A percentile compares a stretch with the other conserved stretches of the same genome.
Evolutionary conservation across 2,888 invertebrate genomes (phyloP).

Genomic region (Athripsodes cinereus): DNA sequence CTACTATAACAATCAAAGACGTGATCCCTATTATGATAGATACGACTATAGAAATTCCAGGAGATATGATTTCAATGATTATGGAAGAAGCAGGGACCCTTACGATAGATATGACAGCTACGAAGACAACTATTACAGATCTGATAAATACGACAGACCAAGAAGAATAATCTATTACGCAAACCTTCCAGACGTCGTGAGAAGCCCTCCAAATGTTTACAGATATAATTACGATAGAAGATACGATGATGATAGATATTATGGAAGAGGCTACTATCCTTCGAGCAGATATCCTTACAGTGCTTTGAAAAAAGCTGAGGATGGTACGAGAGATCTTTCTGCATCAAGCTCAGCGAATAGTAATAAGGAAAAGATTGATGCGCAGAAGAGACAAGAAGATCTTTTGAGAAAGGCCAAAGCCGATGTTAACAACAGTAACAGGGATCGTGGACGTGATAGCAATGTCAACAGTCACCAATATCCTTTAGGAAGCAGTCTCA

Average conservation of each 20-base stretch:
- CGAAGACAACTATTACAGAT: conserved; percentile 32
- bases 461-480: conserved; percentile 48
- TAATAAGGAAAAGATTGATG: conserved; percentile 44
- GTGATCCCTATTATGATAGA: conserved; percentile 40
- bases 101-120: conserved; percentile 39
- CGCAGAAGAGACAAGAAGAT: conserved; percentile 38
- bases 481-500: conserved; percentile 16
- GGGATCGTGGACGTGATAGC: conserved; percentile 29
- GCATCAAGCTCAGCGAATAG: conserved; percentile 39
- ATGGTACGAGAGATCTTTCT: conserved; percentile 43
- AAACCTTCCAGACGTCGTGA: conserved; percentile 61
- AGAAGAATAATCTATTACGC: conserved; percentile 66
- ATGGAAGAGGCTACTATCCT: conserved; percentile 24
- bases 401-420: conserved; percentile 41
- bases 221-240: conserved; percentile 37
- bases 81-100: conserved; percentile 37
- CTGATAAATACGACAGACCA: conserved; percentile 48
- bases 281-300: conserved; percentile 40
- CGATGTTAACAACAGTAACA: conserved; percentile 40
- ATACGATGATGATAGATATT: conserved; percentile 38
- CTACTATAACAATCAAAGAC: conserved; percentile 40
- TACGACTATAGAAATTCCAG: conserved; percentile 17
- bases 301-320: conserved; percentile 41
- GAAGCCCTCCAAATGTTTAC: conserved; percentile 54
- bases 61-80: conserved; percentile 21